phyloP scores from a whole-genome alignment of 2,797 vertebrate genomes.

The Acrossocheilus fasciatus region DNA sequence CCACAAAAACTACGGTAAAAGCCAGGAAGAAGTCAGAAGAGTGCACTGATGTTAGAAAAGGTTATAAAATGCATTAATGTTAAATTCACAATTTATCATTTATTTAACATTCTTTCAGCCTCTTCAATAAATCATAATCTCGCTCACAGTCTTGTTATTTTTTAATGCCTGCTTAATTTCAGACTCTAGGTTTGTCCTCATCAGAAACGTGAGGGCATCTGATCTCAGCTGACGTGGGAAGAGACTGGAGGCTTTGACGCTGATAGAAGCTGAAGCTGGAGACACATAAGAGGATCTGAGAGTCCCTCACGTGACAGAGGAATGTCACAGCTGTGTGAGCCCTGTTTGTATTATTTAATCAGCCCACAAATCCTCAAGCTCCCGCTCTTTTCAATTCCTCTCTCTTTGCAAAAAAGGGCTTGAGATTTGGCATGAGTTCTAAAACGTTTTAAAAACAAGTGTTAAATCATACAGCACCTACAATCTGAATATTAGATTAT shows the following conservation, averaged over 20 bases:
- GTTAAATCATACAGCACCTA: background rate
- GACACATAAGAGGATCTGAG: conserved; percentile 73
- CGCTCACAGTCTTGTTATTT: background rate
- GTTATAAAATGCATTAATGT: background rate
- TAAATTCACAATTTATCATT: background rate
- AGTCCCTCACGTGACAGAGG: conserved; percentile 62
- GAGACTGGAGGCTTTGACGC: conserved; percentile 71
- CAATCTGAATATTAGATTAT: background rate
- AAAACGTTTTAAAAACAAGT: background rate
- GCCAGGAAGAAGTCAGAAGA: background rate
- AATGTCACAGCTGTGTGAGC: conserved; percentile 59
- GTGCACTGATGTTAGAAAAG: background rate
- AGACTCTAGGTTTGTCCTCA: background rate
- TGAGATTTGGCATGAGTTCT: background rate
- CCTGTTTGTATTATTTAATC: conserved; percentile 34
- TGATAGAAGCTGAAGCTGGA: conserved; percentile 75
- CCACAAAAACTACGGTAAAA: background rate
- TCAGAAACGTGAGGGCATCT: conserved; percentile 66
- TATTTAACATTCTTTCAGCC: conserved; percentile 2
- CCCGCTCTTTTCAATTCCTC: conserved; percentile 61
- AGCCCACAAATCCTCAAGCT: conserved; percentile 37
- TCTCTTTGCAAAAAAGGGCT: background rate
- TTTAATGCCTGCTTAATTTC: conserved; percentile 27
- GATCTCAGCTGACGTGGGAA: conserved; percentile 76
- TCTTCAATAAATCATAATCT: background rate